Conservation (phyloP, 2,888 invertebrate species). For the Myopa tessellatipennis region DNA sequence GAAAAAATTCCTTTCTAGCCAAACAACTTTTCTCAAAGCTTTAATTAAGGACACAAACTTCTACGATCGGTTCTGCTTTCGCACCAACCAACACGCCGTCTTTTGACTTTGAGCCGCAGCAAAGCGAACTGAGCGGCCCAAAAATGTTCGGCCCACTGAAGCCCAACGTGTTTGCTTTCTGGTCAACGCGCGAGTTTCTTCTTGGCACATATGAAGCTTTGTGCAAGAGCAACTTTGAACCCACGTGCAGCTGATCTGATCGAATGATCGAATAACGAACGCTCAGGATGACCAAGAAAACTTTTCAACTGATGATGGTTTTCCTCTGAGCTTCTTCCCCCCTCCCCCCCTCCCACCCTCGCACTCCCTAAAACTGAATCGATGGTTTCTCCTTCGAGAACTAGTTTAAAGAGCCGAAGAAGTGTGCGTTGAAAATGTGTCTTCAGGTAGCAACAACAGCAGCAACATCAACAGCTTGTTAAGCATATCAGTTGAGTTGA, state of each 20-base stretch:
- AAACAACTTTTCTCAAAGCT: too few relatives aligned
- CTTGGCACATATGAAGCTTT: background rate
- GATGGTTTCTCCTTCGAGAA: too few relatives aligned
- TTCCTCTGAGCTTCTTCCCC: background rate
- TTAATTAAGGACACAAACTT: too few relatives aligned
- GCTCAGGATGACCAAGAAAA: background rate
- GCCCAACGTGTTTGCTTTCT: background rate
- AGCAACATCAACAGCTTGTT: background rate
- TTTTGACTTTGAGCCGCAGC: background rate
- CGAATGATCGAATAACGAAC: background rate
- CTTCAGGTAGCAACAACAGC: background rate
- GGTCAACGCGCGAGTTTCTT: background rate
- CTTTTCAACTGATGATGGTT: background rate
- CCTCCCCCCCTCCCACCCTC: too few relatives aligned
- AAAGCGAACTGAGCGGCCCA: background rate
- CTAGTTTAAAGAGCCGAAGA: too few relatives aligned
- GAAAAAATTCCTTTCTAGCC: too few relatives aligned
- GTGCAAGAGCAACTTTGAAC: background rate
- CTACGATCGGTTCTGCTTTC: too few relatives aligned
- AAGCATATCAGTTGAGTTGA: background rate
- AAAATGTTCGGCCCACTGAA: background rate
- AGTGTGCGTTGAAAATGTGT: background rate
- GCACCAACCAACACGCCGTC: background rate
- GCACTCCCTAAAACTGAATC: too few relatives aligned
- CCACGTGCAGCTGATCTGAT: too few relatives aligned